Base-by-base conservation (phyloP, 2,888 invertebrate genomes). In the Trissonchulus sp. region DNA sequence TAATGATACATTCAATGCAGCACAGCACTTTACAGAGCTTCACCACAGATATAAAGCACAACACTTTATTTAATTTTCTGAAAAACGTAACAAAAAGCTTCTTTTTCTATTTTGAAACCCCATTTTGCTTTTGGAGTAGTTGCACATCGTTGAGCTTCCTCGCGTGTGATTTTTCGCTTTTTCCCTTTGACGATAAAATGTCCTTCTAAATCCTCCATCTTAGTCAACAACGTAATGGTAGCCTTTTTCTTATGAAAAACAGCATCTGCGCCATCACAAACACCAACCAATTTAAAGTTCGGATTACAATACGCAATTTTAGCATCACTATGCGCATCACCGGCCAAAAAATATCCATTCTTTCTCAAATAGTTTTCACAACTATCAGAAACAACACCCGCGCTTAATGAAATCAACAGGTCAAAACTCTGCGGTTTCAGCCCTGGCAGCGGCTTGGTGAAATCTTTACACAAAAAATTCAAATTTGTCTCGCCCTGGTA, bases 281-380 rank as follows among this genome's bases (percentile, higher is more conserved):
- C n/a, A n/a, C n/a, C 71, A 34, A 36, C 35, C 3, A 69, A 37
- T 36, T 69, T 2, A 2, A 31, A 35, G 8, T 33, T 2, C 15
- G 2, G 3, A 69, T 69, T 37, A 3, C n/a, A 34, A 69, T 33
- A 31, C 3, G 71, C 71, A 23, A 69, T 23, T n/a, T 69, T 69
- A 8, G 71, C 71, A 69, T 69, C 71, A 34, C 71, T 69, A 34
- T 69, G 71, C n/a, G 71, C 34, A 36, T 69, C 71, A 18, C 71
- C 71, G 37, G 34, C 71, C n/a, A 69, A 34, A n/a, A 69, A 69
- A 8, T 3, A 31, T 8, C 71, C 71, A n/a, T 35, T 35, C 2
- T 2, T 30, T n/a, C n/a, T 23, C 71, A 69, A 69, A 69, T 69
- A 69, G 23, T 36, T 69, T 15, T 3, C 35, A 69, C 35, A 69